phyloP scores from a whole-genome alignment of 2,888 invertebrate genomes.

The Phania funesta region DNA sequence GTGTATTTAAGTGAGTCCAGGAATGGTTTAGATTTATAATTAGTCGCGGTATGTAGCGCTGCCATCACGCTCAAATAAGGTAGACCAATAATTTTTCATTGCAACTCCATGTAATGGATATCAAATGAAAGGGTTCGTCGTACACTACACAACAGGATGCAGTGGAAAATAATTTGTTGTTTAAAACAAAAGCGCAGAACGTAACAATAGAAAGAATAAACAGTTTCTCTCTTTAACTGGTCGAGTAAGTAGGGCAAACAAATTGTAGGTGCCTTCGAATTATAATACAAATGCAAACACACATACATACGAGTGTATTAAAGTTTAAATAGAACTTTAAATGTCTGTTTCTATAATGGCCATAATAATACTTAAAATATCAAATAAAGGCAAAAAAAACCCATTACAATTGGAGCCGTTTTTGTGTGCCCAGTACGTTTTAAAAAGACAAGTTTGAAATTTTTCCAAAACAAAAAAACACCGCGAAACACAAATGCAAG shows the following conservation, averaged over 20 bases:
- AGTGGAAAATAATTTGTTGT: neutral
- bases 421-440: constrained; percentile 25
- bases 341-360: neutral
- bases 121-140: too few species aligned
- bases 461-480: neutral
- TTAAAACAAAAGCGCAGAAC: neutral
- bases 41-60: too few species aligned
- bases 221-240: neutral
- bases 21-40: too few species aligned
- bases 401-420: constrained; percentile 52
- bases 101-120: too few species aligned
- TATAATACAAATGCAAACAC: neutral
- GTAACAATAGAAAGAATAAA: constrained; percentile 5
- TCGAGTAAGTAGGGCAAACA: neutral
- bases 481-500: constrained; percentile 21
- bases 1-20: too few species aligned
- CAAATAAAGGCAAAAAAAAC: constrained; percentile 57
- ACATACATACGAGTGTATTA: neutral
- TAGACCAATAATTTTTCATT: too few species aligned
- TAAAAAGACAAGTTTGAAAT: constrained; percentile 38
- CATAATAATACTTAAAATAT: constrained; percentile 58
- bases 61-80: too few species aligned
- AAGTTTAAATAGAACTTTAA: neutral
- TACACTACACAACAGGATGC: too few species aligned
- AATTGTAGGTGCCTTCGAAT: constrained; percentile 20